Base-by-base conservation (phyloP, 2,113 vertebrate genomes). In the Salminus brasiliensis region DNA sequence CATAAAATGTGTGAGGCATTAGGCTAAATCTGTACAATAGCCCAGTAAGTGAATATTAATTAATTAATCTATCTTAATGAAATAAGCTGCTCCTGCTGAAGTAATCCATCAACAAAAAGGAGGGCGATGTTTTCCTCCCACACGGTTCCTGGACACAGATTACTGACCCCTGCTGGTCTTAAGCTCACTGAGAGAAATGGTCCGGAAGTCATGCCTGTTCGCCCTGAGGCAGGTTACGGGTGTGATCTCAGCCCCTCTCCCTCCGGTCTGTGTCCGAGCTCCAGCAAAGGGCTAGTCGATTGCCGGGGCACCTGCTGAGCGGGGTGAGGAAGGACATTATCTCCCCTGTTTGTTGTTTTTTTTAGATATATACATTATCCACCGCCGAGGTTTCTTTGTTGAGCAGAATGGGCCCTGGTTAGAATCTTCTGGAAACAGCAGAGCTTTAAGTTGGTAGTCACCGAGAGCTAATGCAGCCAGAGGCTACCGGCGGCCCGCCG, bases 371-470 rank as follows among this genome's bases (percentile, higher is more conserved):
- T n/a, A n/a, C n/a, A n/a, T 5, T 65, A 0, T 67, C 65, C 49
- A 18, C 12, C 6, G 57, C 7, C 39, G 47, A 0, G 8, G 4
- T n/a, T 60, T 8, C 2, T 36, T 13, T 49, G 16, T 29, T 7
- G 6, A 49, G 21, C 78, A 81, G 13, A 71, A 93, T 94, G 92
- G 91, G 85, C 65, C 89, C 93, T 2, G 92, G 93, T 30, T 94
- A 74, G 86, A 90, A 88, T 27, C 13, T 89, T 93, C 83, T 65
- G 85, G 89, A 90, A 90, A 83, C 78, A 65, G 85, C 76, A 77
- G 82, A 86, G 81, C 74, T 23, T 87, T 76, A 71, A 79, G 74
- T 72, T 71, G 13, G 49, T 11, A 41, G 39, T 34, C 29, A 53
- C 45, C 39, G 59, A 63, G 74, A 68, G 63, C 57, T 63, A 55